Evolutionary conservation across 2,113 vertebrate genomes (phyloP).

Genomic region (human): DNA sequence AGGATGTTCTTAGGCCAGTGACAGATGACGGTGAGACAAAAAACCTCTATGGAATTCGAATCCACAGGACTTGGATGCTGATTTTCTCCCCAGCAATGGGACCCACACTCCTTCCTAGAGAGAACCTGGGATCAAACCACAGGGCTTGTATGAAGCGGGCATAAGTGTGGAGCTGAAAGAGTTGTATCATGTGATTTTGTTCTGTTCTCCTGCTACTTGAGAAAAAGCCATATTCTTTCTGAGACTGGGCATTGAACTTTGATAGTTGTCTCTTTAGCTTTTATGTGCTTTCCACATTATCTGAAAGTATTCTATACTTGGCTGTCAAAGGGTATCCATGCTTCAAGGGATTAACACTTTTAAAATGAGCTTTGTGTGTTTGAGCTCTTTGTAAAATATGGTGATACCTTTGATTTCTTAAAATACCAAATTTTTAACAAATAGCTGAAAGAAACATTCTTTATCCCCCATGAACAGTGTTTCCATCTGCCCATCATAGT

Average conservation of each 20-base stretch:
- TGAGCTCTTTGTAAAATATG: not conserved
- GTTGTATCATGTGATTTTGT: not conserved
- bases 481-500: not conserved
- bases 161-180: not conserved
- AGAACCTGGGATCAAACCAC: not conserved
- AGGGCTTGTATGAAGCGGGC: rapidly evolving
- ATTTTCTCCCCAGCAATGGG: not conserved
- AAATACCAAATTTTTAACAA: not conserved
- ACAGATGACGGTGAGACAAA: not conserved
- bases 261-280: not conserved
- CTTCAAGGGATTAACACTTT: not conserved
- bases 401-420: not conserved
- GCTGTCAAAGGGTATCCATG: not conserved
- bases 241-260: not conserved
- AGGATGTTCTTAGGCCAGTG: not conserved
- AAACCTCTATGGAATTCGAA: not conserved
- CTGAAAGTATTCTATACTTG: not conserved
- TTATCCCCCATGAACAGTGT: not conserved
- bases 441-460: not conserved
- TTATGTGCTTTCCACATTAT: not conserved
- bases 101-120: not conserved
- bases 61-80: not conserved
- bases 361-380: not conserved
- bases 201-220: not conserved
- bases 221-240: not conserved